Conservation (phyloP, 1,140 invertebrate species). For the Tyrophagus putrescentiae region DNA sequence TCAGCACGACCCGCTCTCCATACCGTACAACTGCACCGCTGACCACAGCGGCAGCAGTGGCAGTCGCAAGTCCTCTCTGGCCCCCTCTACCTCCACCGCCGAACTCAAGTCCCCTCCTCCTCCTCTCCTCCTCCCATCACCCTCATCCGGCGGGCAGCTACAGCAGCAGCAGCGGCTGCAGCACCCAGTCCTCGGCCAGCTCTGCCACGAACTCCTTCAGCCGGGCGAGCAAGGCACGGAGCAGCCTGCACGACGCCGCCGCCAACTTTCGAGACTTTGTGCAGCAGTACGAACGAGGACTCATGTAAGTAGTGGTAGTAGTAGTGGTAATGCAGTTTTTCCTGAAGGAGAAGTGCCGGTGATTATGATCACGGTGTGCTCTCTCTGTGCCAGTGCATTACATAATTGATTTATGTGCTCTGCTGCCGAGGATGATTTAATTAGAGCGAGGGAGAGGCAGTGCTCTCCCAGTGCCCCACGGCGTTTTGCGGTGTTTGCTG, state of each 20-base stretch:
- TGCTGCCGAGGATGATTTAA: no score
- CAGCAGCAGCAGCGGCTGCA: background rate
- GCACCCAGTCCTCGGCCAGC: background rate
- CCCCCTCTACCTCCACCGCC: background rate
- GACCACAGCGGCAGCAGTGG: background rate
- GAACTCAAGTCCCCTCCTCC: no score
- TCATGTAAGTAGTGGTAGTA: constrained; percentile 10
- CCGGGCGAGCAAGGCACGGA: background rate
- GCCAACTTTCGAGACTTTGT: constrained; percentile 3
- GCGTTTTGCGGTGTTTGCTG: no score
- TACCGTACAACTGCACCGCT: no score
- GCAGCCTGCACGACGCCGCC: background rate
- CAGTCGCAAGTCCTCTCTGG: background rate
- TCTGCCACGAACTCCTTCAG: background rate
- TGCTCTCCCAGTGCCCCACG: no score
- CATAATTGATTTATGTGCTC: no score
- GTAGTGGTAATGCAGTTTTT: no score
- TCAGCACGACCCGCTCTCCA: background rate
- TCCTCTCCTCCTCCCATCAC: no score
- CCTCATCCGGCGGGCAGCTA: background rate
- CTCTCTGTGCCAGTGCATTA: no score
- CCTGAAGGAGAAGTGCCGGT: no score
- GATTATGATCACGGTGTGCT: no score
- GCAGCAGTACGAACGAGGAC: background rate
- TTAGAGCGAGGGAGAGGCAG: no score